Conservation (phyloP, 1,140 invertebrate genomes). For the Zophobas morio region DNA sequence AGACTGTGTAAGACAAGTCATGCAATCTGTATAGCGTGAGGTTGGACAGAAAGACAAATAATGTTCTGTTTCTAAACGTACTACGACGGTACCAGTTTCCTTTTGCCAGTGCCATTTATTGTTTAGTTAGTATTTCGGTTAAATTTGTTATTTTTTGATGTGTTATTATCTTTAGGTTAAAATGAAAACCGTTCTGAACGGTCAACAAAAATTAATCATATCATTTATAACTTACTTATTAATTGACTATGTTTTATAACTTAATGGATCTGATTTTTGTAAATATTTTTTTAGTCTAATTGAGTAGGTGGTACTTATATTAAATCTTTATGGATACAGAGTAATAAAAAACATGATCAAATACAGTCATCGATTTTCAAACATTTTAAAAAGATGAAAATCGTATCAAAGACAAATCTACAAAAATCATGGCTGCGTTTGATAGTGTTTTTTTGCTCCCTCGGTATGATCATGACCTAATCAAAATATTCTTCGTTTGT, state of each 20-base stretch:
- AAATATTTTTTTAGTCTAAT: too few relatives aligned
- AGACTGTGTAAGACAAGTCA: constrained; percentile 63
- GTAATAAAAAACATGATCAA: too few relatives aligned
- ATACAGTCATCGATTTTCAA: too few relatives aligned
- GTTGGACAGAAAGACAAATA: constrained; percentile 29
- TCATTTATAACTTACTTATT: constrained; percentile 57
- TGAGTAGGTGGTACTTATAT: too few relatives aligned
- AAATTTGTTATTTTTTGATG: constrained; percentile 49
- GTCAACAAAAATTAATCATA: constrained; percentile 65
- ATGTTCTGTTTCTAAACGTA: constrained; percentile 20
- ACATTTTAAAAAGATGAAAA: too few relatives aligned
- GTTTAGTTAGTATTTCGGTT: constrained; percentile 27
- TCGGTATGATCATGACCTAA: too few relatives aligned
- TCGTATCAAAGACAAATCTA: too few relatives aligned
- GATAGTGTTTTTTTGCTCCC: too few relatives aligned
- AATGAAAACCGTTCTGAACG: constrained; percentile 44
- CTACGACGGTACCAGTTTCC: constrained; percentile 22
- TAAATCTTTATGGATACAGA: too few relatives aligned
- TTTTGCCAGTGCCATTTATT: constrained; percentile 26
- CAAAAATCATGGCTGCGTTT: too few relatives aligned
- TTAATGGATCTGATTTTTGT: too few relatives aligned
- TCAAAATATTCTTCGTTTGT: too few relatives aligned
- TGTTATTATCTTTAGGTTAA: constrained; percentile 50
- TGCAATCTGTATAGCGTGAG: constrained; percentile 58
- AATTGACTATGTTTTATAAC: neutral